Conservation (phyloP, 37 sponge, comb jelly and placozoan genomes). For the Aphrocallistes beatrix region DNA sequence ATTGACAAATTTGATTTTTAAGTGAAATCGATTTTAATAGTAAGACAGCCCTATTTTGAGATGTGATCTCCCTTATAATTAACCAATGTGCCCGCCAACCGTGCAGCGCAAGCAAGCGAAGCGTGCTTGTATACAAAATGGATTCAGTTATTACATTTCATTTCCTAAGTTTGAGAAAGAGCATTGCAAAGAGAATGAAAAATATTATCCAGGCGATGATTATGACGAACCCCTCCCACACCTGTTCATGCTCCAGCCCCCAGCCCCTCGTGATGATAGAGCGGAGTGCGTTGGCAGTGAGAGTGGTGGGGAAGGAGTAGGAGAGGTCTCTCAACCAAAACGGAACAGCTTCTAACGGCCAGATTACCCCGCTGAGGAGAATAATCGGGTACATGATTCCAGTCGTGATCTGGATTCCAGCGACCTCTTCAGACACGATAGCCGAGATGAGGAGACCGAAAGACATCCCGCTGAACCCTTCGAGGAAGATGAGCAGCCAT, state of each 20-base stretch:
- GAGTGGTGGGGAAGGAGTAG: constrained; percentile 43
- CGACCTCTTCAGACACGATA: constrained; percentile 31
- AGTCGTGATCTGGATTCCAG: constrained; percentile 41
- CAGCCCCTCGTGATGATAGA: constrained; percentile 72
- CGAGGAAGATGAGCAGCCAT: neutral
- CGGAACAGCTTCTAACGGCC: constrained; percentile 75
- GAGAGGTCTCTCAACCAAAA: constrained; percentile 43
- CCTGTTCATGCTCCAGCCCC: constrained; percentile 41
- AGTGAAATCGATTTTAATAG: too few relatives aligned
- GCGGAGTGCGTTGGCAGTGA: constrained; percentile 58
- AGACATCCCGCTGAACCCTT: neutral
- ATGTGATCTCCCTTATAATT: too few relatives aligned
- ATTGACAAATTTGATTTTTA: too few relatives aligned
- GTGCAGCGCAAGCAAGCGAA: too few relatives aligned
- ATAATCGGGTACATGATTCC: constrained; percentile 53
- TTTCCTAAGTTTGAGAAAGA: constrained; percentile 44
- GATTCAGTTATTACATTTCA: too few relatives aligned
- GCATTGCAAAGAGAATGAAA: constrained; percentile 37
- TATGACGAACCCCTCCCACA: constrained; percentile 56
- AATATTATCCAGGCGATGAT: constrained; percentile 43
- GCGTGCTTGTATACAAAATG: too few relatives aligned
- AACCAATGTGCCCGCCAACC: too few relatives aligned
- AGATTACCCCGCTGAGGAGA: constrained; percentile 68
- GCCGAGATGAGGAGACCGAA: constrained; percentile 57
- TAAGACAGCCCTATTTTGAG: too few relatives aligned